Evolutionary conservation across 2,113 vertebrate species (phyloP).

Genomic region (Passer montanus): DNA sequence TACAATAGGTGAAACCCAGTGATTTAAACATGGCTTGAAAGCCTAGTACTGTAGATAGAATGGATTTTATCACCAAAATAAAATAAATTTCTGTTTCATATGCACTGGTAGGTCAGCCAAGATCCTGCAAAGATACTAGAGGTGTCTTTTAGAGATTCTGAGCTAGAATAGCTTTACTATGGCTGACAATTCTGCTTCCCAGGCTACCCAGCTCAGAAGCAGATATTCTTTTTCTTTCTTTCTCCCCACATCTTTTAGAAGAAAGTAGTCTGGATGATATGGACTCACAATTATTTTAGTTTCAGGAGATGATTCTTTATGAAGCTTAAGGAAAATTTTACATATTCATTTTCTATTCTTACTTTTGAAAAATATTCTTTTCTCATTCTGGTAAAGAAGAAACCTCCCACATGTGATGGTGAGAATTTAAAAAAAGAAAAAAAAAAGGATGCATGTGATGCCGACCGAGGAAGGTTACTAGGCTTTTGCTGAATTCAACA

Average conservation of each 20-base stretch:
- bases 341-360: constrained; percentile 8
- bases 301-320: background rate
- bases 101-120: background rate
- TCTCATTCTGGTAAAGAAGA: background rate
- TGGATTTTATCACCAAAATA: background rate
- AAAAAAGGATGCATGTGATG: background rate
- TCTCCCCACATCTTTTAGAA: background rate
- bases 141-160: background rate
- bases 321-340: background rate
- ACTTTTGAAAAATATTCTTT: constrained; percentile 5
- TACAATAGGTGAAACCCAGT: background rate
- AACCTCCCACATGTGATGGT: background rate
- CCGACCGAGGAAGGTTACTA: background rate
- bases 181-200: background rate
- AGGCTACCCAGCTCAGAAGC: background rate
- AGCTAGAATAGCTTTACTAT: background rate
- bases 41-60: background rate
- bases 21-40: background rate
- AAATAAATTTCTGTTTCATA: background rate
- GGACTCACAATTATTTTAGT: background rate
- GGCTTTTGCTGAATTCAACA: background rate
- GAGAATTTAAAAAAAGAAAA: background rate
- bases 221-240: background rate
- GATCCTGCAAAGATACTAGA: background rate
- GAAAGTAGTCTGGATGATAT: background rate